phyloP scores from a whole-genome alignment of 2,888 invertebrate genomes.

The Protophormia terraenovae region DNA sequence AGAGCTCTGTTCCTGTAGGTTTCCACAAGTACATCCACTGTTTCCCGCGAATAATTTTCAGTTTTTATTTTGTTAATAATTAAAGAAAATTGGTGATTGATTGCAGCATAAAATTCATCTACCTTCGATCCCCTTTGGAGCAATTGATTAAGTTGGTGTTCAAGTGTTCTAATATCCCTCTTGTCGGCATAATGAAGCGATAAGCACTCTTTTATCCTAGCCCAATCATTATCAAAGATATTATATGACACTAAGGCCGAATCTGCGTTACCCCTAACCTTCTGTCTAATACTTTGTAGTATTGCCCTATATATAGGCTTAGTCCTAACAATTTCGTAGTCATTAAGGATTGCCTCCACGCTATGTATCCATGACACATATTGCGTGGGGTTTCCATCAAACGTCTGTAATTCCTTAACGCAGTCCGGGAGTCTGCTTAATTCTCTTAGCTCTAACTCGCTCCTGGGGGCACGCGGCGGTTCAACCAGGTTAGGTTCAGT shows the following conservation, averaged over 20 bases:
- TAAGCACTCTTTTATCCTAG: background rate
- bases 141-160: background rate
- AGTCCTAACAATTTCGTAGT: slow-evolving; percentile 8
- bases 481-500: background rate
- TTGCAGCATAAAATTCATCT: background rate
- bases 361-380: background rate
- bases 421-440: no score
- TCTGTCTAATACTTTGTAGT: no score
- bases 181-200: background rate
- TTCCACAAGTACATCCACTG: background rate
- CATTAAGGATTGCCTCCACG: background rate
- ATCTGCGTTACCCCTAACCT: no score
- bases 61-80: background rate
- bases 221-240: background rate
- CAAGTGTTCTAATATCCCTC: background rate
- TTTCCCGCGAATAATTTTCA: background rate
- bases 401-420: background rate
- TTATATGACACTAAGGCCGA: no score
- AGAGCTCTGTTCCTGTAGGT: background rate
- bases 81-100: background rate
- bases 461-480: no score
- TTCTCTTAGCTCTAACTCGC: no score
- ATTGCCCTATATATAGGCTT: no score
- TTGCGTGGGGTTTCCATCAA: background rate
- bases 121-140: background rate